Conservation (phyloP, 2,888 invertebrate species). For the Acheta domesticus region DNA sequence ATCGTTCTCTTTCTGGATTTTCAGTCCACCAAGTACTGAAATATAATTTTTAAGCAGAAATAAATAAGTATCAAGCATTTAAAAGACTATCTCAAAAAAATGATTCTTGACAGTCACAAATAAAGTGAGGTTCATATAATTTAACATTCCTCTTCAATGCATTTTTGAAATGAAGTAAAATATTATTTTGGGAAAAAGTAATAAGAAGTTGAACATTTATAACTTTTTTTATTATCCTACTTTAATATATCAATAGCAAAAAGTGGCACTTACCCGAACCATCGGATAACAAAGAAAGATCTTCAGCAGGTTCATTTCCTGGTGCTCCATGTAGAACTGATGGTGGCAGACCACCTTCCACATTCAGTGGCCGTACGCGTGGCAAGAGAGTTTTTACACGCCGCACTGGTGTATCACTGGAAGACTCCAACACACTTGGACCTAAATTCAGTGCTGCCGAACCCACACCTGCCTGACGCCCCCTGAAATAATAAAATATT, state of each 20-base stretch:
- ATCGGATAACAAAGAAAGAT: not conserved
- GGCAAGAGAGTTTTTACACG: not conserved
- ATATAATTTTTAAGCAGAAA: slow-evolving; percentile 23
- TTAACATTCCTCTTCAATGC: no score
- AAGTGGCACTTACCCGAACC: not conserved
- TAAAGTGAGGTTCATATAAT: no score
- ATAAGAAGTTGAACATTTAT: no score
- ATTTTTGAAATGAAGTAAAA: no score
- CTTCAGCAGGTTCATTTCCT: not conserved
- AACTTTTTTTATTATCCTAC: no score
- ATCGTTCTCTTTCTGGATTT: slow-evolving; percentile 36
- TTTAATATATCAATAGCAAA: no score
- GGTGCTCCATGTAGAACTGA: not conserved
- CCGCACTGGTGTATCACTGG: not conserved
- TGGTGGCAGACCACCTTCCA: not conserved
- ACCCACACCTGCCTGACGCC: no score
- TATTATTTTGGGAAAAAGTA: no score
- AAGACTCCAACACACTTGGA: not conserved
- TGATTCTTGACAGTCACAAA: no score
- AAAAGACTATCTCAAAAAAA: no score
- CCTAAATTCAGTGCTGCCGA: not conserved
- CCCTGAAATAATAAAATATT: no score
- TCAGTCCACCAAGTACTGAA: slow-evolving; percentile 29
- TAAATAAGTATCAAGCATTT: no score
- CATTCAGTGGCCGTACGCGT: not conserved